A percentile compares a stretch with the other conserved stretches of the same genome.
These are phyloP conservation scores for Hylaea fasciaria DNA, from an alignment of 2,888 invertebrate genomes.

Conservation along the genomic window DNA sequence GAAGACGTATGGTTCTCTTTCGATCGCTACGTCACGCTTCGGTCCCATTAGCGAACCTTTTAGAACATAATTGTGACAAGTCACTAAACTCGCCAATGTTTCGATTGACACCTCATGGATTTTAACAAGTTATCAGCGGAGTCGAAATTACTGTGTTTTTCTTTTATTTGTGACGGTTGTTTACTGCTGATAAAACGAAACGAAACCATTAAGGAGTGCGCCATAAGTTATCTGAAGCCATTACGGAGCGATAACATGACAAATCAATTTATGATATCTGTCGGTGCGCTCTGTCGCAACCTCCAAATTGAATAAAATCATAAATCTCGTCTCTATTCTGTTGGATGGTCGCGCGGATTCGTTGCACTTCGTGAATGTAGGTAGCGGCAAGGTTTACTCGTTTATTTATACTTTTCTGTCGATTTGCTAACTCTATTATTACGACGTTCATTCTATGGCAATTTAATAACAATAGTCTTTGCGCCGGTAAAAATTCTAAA, in stretches of 20 bases:
- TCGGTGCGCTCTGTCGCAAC: conserved; percentile 7
- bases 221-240: conserved; percentile 3
- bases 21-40: neutral
- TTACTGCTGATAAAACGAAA: conserved; percentile 11
- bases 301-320: conserved; percentile 13
- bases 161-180: conserved; percentile 2
- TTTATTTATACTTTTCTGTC: neutral
- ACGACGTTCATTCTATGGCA: no score
- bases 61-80: neutral
- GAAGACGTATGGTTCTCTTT: neutral
- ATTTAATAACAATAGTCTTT: no score
- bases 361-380: conserved; percentile 10
- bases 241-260: conserved; percentile 19
- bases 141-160: neutral
- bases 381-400: neutral
- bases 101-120: neutral
- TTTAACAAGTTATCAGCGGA: neutral
- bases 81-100: neutral
- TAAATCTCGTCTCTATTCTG: conserved; percentile 1
- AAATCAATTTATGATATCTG: conserved; percentile 17
- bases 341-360: neutral
- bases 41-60: neutral
- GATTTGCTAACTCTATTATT: no score
- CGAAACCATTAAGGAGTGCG: neutral
- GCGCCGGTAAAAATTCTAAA: no score